These are phyloP conservation scores for Crotalus tigris DNA, from an alignment of 2,113 vertebrate genomes.

Conservation along the genomic window DNA sequence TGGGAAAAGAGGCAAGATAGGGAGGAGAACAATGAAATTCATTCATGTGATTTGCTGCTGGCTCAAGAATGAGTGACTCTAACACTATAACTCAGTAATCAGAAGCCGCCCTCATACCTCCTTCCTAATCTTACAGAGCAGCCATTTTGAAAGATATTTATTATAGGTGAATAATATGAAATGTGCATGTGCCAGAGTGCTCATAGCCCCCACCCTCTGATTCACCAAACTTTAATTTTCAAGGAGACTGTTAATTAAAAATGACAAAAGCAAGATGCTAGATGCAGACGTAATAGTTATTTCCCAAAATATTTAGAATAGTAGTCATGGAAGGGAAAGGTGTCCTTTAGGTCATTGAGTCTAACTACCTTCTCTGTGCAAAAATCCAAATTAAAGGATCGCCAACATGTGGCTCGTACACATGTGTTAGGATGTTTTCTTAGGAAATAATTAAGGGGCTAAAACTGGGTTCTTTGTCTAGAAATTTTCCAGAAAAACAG, in stretches of 20 bases:
- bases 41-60: no score
- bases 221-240: background rate
- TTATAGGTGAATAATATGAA: background rate
- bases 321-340: background rate
- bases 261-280: background rate
- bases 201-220: background rate
- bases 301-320: background rate
- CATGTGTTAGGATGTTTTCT: no score
- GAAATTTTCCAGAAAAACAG: no score
- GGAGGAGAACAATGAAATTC: no score
- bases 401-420: no score
- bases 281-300: background rate
- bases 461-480: no score
- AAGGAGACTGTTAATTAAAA: background rate
- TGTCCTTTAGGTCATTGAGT: background rate
- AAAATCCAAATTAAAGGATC: no score
- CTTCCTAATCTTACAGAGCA: background rate
- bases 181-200: background rate
- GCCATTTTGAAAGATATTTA: background rate
- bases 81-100: background rate
- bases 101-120: background rate
- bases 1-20: no score
- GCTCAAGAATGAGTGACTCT: no score
- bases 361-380: no score
- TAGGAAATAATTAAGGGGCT: no score